Percentiles rank a stretch among this genome's conserved stretches.
phyloP scores from a whole-genome alignment of 2,888 invertebrate genomes.

The Hartigia nigra region DNA sequence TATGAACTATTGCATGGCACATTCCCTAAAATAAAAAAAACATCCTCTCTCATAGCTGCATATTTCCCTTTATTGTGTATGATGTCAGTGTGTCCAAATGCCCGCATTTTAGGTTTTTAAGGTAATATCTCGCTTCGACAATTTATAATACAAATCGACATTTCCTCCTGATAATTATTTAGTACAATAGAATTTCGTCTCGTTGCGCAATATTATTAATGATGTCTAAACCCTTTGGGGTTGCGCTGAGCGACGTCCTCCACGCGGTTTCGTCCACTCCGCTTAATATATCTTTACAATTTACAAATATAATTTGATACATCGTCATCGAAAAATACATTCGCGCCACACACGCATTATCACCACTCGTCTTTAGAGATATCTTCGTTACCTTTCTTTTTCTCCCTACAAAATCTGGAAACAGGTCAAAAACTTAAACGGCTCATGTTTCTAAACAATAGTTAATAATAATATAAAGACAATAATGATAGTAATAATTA shows the following conservation, averaged over 20 bases:
- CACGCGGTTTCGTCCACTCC: slow-evolving; percentile 14
- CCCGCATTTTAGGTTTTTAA: slow-evolving; percentile 48
- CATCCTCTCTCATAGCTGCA: slow-evolving; percentile 26
- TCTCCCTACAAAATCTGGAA: slow-evolving; percentile 51
- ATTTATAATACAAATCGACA: slow-evolving; percentile 28
- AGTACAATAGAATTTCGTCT: slow-evolving; percentile 15
- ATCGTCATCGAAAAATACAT: slow-evolving; percentile 60
- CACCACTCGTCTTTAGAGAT: slow-evolving; percentile 34
- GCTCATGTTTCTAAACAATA: slow-evolving; percentile 42
- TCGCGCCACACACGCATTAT: slow-evolving; percentile 47
- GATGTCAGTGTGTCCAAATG: slow-evolving; percentile 47
- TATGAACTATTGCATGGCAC: slow-evolving; percentile 51
- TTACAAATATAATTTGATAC: slow-evolving; percentile 64
- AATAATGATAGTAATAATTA: slow-evolving; percentile 36
- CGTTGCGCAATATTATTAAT: slow-evolving; percentile 11
- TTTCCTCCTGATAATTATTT: slow-evolving; percentile 14
- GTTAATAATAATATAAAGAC: slow-evolving; percentile 26
- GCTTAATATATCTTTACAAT: slow-evolving; percentile 58
- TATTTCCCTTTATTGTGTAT: slow-evolving; percentile 42
- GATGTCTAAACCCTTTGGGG: not conserved
- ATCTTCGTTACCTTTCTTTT: slow-evolving; percentile 19
- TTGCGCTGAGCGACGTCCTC: not conserved
- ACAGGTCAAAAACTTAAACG: slow-evolving; percentile 51
- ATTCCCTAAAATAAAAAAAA: slow-evolving; percentile 33
- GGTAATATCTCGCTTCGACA: slow-evolving; percentile 31